phyloP scores from a whole-genome alignment of 2,113 vertebrate species.

The Chionodraco myersi region DNA sequence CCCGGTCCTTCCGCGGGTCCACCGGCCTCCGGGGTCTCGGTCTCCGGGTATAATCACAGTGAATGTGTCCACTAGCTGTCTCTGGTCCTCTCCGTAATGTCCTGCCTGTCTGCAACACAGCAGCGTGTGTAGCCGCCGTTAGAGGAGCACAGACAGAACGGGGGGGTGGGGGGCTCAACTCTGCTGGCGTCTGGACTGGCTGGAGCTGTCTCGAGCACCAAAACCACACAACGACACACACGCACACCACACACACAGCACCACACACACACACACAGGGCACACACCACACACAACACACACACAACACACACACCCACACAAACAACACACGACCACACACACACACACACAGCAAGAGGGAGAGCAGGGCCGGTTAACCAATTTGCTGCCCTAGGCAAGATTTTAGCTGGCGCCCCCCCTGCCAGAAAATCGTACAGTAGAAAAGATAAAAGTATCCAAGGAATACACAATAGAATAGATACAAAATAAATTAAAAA shows the following conservation, averaged over 20 bases:
- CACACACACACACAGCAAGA: no score
- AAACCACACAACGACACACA: not conserved
- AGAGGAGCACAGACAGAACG: slow-evolving; percentile 5
- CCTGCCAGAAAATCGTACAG: no score
- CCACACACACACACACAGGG: not conserved
- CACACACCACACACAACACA: no score
- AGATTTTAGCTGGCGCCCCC: no score
- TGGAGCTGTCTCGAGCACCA: slow-evolving; percentile 4
- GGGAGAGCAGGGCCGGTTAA: no score
- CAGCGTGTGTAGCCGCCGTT: not conserved
- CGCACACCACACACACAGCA: not conserved
- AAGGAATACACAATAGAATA: no score
- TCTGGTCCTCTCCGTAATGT: not conserved
- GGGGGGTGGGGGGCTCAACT: slow-evolving; percentile 30
- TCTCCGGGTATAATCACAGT: not conserved
- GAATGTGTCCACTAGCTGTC: not conserved
- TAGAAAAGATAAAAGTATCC: no score
- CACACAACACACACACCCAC: no score
- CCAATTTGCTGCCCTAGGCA: no score
- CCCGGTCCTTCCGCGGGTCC: not conserved
- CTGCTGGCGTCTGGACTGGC: slow-evolving; percentile 63
- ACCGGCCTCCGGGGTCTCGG: not conserved
- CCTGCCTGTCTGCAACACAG: not conserved
- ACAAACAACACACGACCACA: no score
- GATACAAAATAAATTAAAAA: no score